Conservation (phyloP, 35 echinoderm and acorn worm species). For the Diadema setosum region DNA sequence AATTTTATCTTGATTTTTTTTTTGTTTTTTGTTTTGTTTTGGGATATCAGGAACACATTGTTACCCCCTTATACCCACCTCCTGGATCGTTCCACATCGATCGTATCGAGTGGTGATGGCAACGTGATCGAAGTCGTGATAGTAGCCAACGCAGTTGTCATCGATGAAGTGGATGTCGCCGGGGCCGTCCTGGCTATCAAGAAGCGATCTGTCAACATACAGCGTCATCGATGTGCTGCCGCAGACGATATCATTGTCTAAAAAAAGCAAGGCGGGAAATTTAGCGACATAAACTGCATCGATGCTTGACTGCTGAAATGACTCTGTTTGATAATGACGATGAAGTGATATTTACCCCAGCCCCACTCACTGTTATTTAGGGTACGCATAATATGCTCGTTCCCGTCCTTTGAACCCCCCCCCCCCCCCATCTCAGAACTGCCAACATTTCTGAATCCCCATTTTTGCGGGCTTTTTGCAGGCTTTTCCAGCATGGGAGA, state of each 20-base stretch:
- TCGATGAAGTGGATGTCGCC: conserved; percentile 5
- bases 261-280: neutral
- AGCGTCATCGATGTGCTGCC: neutral
- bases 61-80: neutral
- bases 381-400: too few relatives aligned
- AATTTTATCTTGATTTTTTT: neutral
- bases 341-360: too few relatives aligned
- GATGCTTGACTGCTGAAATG: neutral
- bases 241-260: neutral
- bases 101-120: neutral
- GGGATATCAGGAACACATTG: neutral
- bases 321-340: neutral
- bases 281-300: neutral
- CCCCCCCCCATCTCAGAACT: too few relatives aligned
- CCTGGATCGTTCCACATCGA: neutral
- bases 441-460: too few relatives aligned
- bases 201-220: neutral
- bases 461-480: too few relatives aligned
- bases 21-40: neutral
- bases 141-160: neutral
- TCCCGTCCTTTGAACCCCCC: too few relatives aligned
- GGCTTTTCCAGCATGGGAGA: too few relatives aligned
- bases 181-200: neutral
- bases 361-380: too few relatives aligned
- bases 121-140: neutral